These are phyloP conservation scores for Ceratotherium simum DNA, from an alignment of 2,113 vertebrate genomes.

Conservation along the genomic window DNA sequence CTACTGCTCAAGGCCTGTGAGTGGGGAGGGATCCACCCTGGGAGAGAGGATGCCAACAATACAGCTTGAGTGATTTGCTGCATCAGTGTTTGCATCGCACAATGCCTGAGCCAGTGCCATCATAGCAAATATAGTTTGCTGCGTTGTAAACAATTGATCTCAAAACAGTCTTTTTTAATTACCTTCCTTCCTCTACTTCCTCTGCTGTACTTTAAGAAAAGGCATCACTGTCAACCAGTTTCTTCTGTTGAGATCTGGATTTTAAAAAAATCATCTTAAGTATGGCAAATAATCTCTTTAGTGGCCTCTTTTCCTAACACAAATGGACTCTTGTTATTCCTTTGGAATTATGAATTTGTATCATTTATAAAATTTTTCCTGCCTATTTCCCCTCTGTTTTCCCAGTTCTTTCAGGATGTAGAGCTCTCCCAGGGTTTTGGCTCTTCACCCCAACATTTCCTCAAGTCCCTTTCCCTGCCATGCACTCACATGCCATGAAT, in stretches of 20 bases:
- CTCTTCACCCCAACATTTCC: rapidly evolving
- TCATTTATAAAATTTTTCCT: not conserved
- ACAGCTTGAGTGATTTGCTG: rapidly evolving
- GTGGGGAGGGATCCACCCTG: rapidly evolving
- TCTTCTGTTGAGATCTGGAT: not conserved
- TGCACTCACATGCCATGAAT: no score
- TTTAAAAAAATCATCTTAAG: not conserved
- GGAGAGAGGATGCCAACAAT: rapidly evolving
- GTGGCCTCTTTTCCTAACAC: not conserved
- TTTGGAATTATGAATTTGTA: not conserved
- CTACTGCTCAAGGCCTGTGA: rapidly evolving
- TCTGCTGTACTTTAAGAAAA: not conserved
- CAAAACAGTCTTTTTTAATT: not conserved
- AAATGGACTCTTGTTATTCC: not conserved
- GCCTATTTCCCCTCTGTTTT: no score
- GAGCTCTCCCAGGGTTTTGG: rapidly evolving
- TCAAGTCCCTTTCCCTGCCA: rapidly evolving
- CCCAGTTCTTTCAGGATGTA: rapidly evolving
- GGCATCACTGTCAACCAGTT: rapidly evolving
- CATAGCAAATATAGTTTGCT: no score
- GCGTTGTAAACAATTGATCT: not conserved
- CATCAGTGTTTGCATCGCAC: not conserved
- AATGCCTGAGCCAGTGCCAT: rapidly evolving
- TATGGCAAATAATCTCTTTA: not conserved
- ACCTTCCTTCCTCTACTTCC: rapidly evolving